Conservation (phyloP, 2,797 vertebrate species). For the Lepidocolaptes lacrymiger region DNA sequence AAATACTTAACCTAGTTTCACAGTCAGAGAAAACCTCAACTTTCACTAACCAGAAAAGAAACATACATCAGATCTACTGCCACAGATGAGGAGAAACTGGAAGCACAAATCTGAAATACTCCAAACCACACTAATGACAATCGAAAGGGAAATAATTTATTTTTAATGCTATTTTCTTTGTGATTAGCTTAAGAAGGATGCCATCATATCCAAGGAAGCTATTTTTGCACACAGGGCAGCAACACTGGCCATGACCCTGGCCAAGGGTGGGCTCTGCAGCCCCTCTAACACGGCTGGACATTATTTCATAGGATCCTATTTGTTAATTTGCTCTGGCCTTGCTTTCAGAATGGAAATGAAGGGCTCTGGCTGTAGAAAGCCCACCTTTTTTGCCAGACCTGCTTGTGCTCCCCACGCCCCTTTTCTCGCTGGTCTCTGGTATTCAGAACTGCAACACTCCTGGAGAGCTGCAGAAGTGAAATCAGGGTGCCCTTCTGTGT, state of each 20-base stretch:
- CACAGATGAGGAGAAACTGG: not conserved
- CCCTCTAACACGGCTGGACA: not conserved
- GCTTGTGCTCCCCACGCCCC: not conserved
- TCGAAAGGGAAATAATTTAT: not conserved
- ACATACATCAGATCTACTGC: not conserved
- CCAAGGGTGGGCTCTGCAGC: not conserved
- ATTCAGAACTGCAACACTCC: not conserved
- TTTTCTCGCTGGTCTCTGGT: not conserved
- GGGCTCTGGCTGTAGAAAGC: not conserved
- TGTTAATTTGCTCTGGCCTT: not conserved
- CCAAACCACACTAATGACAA: not conserved
- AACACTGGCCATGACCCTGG: rapidly evolving
- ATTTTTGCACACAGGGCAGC: not conserved
- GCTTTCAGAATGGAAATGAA: not conserved
- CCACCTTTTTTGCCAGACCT: not conserved
- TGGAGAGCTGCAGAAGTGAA: not conserved
- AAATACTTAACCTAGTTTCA: not conserved
- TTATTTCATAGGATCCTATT: not conserved
- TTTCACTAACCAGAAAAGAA: not conserved
- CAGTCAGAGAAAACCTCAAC: not conserved
- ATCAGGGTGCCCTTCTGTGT: not conserved
- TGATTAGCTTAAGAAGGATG: not conserved
- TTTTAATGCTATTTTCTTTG: not conserved
- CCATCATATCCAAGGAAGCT: not conserved
- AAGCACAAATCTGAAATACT: not conserved